Percentiles rank a stretch among this genome's conserved stretches.
Evolutionary conservation across 2,888 invertebrate species (phyloP).

Genomic region (Rugalucina vietnamica): DNA sequence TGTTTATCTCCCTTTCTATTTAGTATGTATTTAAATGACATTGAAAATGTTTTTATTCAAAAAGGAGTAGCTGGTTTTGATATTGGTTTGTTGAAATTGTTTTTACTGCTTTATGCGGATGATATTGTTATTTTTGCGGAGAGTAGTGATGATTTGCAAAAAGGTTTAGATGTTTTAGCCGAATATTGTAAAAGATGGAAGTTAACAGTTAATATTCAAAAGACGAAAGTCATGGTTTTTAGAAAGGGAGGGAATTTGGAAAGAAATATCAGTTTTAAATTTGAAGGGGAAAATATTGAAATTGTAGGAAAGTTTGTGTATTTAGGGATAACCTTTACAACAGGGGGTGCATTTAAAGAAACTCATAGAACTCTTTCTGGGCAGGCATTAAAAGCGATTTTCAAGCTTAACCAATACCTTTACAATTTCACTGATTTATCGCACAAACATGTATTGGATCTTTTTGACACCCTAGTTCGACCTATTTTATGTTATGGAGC

Average conservation of each 20-base stretch:
- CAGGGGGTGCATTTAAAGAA: too few relatives aligned
- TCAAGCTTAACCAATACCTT: not conserved
- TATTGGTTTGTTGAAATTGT: not conserved
- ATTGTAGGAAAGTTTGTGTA: not conserved
- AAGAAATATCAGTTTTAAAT: not conserved
- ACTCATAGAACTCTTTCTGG: not conserved
- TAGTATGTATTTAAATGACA: not conserved
- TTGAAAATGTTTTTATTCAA: not conserved
- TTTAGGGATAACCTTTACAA: not conserved
- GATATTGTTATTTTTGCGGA: not conserved
- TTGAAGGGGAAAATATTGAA: not conserved
- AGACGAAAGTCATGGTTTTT: not conserved
- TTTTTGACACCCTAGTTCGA: not conserved
- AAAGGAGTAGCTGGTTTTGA: not conserved
- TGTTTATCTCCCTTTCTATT: not conserved
- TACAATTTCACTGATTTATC: not conserved
- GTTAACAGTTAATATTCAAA: not conserved
- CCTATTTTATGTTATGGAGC: not conserved
- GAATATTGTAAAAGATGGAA: not conserved
- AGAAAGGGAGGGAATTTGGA: not conserved
- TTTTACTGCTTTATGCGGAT: not conserved
- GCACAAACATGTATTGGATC: not conserved
- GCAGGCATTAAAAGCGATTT: not conserved
- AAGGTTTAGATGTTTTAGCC: not conserved
- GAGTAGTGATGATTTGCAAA: too few relatives aligned